Evolutionary conservation across 2,113 vertebrate genomes (phyloP).

Genomic region (Pungitius pungitius): DNA sequence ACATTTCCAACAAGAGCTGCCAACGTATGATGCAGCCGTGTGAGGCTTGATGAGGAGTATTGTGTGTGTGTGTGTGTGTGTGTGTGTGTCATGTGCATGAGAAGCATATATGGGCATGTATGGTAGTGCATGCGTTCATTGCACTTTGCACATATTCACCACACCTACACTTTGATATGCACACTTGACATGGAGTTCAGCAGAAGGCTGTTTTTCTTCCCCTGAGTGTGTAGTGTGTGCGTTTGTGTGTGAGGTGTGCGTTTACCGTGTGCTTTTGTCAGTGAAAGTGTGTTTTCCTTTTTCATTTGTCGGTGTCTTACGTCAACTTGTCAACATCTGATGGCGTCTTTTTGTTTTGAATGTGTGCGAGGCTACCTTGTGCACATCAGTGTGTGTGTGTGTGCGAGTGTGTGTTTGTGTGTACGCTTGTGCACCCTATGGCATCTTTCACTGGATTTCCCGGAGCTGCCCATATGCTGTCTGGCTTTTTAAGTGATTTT

Average conservation of each 20-base stretch:
- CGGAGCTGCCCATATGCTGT: not conserved
- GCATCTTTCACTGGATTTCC: not conserved
- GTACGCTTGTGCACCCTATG: not conserved
- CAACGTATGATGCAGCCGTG: not conserved
- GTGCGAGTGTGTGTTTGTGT: not conserved
- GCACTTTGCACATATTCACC: not conserved
- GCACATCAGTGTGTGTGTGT: not conserved
- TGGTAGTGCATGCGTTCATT: constrained; percentile 1
- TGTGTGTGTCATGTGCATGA: not conserved
- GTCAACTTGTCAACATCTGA: not conserved
- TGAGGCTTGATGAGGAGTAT: constrained; percentile 3
- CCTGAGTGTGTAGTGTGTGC: not conserved
- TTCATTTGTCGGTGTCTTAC: not conserved
- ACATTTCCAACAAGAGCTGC: constrained; percentile 43
- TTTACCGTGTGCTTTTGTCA: not conserved
- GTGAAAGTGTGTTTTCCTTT: not conserved
- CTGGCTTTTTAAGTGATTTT: not conserved
- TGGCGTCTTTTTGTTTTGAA: not conserved
- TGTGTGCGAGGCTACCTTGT: not conserved
- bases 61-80: not conserved
- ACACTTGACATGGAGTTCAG: not conserved
- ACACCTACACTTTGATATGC: constrained; percentile 25
- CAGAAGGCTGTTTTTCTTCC: constrained; percentile 4
- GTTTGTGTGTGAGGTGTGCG: not conserved
- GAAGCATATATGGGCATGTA: not conserved